phyloP scores from a whole-genome alignment of 2,888 invertebrate species.

The Myopa testacea region DNA sequence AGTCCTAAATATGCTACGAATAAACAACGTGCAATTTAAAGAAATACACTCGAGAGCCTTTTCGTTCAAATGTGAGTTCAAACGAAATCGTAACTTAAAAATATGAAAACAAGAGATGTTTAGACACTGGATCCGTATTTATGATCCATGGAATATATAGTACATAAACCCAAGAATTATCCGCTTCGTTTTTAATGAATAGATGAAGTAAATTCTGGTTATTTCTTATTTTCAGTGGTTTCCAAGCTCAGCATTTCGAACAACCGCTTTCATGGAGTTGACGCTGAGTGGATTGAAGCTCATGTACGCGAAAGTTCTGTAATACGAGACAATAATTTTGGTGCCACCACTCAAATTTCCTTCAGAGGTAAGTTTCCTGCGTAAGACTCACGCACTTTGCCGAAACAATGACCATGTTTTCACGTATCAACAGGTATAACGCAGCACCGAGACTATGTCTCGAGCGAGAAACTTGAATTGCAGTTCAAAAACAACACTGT shows the following conservation, averaged over 20 bases:
- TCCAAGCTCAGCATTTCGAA: conserved; percentile 61
- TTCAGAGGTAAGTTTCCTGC: conserved; percentile 55
- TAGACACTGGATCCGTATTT: not conserved
- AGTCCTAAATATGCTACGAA: conserved; percentile 75
- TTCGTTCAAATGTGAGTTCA: conserved; percentile 68
- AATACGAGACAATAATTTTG: conserved; percentile 63
- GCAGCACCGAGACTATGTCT: conserved; percentile 60
- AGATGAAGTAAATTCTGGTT: not conserved
- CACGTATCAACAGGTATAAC: conserved; percentile 51
- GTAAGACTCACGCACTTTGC: not conserved
- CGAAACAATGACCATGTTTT: too few relatives aligned
- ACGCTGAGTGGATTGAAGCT: conserved; percentile 65
- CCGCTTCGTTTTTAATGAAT: too few relatives aligned
- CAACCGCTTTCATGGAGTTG: conserved; percentile 60
- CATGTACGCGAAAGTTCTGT: conserved; percentile 60
- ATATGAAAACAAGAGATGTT: not conserved
- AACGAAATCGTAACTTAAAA: not conserved
- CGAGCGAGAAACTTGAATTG: conserved; percentile 64
- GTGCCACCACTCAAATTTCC: conserved; percentile 61
- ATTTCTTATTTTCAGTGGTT: conserved; percentile 53
- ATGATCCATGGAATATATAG: not conserved
- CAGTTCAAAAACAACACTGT: conserved; percentile 64
- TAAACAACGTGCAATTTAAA: conserved; percentile 76
- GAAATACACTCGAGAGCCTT: conserved; percentile 78
- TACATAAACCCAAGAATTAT: too few relatives aligned